Evolutionary conservation across 1,140 invertebrate species (phyloP).

Genomic region (Asbolus verrucosus): DNA sequence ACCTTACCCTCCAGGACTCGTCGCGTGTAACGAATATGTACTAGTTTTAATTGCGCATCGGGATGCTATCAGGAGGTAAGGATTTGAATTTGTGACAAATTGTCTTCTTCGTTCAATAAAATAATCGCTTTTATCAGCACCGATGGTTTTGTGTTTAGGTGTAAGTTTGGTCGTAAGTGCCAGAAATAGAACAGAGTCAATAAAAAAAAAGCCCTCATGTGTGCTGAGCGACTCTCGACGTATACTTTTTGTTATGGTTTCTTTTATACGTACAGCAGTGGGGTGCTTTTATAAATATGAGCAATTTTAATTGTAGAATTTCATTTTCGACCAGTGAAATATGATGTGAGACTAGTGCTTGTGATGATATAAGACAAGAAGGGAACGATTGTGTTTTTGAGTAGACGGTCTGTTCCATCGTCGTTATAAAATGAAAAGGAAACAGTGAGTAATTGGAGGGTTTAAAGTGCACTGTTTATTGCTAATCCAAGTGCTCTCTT

Average conservation of each 20-base stretch:
- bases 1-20: slow-evolving; percentile 10
- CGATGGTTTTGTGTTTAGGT: too few relatives aligned
- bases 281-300: slow-evolving; percentile 42
- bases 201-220: slow-evolving; percentile 35
- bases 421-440: slow-evolving; percentile 35
- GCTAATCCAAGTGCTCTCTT: too few relatives aligned
- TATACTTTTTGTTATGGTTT: slow-evolving; percentile 18
- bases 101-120: too few relatives aligned
- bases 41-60: slow-evolving; percentile 7
- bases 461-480: too few relatives aligned
- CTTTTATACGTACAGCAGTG: slow-evolving; percentile 22
- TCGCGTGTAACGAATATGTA: slow-evolving; percentile 2
- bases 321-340: too few relatives aligned
- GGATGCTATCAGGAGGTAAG: too few relatives aligned
- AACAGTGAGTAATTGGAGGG: slow-evolving; percentile 18
- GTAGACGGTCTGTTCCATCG: too few relatives aligned
- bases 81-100: too few relatives aligned
- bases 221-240: slow-evolving; percentile 9
- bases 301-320: slow-evolving; percentile 32
- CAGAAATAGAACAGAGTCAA: slow-evolving; percentile 15
- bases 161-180: background rate
- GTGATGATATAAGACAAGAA: too few relatives aligned
- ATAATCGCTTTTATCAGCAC: too few relatives aligned
- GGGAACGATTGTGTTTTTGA: too few relatives aligned
- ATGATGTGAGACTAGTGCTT: too few relatives aligned